These are phyloP conservation scores for Dynastes maya DNA, from an alignment of 2,888 invertebrate species.

Conservation along the genomic window DNA sequence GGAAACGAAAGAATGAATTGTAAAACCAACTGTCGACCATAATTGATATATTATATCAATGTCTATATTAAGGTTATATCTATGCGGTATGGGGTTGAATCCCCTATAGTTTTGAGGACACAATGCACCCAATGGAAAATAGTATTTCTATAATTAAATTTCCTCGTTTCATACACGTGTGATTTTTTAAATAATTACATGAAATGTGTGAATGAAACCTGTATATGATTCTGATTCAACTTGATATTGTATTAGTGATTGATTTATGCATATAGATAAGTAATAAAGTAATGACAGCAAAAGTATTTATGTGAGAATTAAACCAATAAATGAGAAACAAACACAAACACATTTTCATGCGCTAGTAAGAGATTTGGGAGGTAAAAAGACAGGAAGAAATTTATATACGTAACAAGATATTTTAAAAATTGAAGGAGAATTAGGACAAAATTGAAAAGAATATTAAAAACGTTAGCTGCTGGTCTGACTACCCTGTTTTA, in stretches of 20 bases:
- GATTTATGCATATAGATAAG: too few relatives aligned
- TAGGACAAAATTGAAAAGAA: too few relatives aligned
- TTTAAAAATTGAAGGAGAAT: too few relatives aligned
- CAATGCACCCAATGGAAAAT: background rate
- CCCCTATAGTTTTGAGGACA: background rate
- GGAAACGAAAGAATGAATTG: constrained; percentile 51
- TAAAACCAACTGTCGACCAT: constrained; percentile 53
- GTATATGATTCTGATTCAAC: background rate
- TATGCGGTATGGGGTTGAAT: constrained; percentile 14
- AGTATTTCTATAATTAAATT: background rate
- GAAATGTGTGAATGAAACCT: background rate
- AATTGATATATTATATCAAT: constrained; percentile 44
- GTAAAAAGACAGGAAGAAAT: too few relatives aligned
- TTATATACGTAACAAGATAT: too few relatives aligned
- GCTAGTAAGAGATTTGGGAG: too few relatives aligned
- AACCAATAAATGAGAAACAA: too few relatives aligned
- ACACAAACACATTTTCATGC: too few relatives aligned
- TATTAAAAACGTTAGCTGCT: too few relatives aligned
- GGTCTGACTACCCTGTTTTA: background rate
- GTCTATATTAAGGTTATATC: constrained; percentile 20
- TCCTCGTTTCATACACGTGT: background rate
- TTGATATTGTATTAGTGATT: background rate
- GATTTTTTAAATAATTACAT: background rate
- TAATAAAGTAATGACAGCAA: too few relatives aligned
- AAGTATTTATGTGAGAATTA: too few relatives aligned